Base-by-base conservation (phyloP, 1,140 invertebrate genomes). In the Theocolax elegans region DNA sequence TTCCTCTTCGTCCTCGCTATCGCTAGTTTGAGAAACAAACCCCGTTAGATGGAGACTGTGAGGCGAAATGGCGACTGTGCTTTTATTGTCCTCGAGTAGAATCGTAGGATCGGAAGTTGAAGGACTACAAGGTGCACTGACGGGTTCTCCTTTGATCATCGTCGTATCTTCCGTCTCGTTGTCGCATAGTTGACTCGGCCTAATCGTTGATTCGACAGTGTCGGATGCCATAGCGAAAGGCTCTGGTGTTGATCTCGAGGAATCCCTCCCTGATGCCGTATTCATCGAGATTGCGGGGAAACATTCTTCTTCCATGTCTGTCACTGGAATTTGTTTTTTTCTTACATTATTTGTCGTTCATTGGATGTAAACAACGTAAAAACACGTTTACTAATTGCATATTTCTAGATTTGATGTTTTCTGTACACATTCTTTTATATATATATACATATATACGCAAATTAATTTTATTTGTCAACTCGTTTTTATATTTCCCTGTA, bases 251-350 rank as follows among this genome's bases (percentile, higher is more conserved):
- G 76, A 72, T 25, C 73, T 25, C 35, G 62, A 78, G 3, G 76
- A 46, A 21, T 75, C 75, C 79, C 81, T 79, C 74, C 81, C 81
- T 6, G 83, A 83, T 6, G 83, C 88, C 54, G 87, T 89, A 62
- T 89, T 91, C 81, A 91, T 87, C 46, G 92, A 90, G 75, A 93
- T 92, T 13, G 89, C 88, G 35, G 92, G 90, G 79, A 91, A 94
- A 81, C 91, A 94, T 79, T 94, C 93, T 68, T 93, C 92, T 79
- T 94, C 93, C 90, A 94, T 93, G 77, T 94, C 93, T 94, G 85
- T 68, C 31, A 74, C 65, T 71, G 42, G 2, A 44, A 46, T n/a
- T n/a, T n/a, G n/a, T n/a, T n/a, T n/a, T n/a, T n/a, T n/a, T n/a
- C n/a, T n/a, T n/a, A n/a, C 17, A 27, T 17, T 21, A 35, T 19